Evolutionary conservation across 1,140 invertebrate species (phyloP), one percentile per base, ranked within the genome.

Genomic region (Tetramorium alpestre): DNA sequence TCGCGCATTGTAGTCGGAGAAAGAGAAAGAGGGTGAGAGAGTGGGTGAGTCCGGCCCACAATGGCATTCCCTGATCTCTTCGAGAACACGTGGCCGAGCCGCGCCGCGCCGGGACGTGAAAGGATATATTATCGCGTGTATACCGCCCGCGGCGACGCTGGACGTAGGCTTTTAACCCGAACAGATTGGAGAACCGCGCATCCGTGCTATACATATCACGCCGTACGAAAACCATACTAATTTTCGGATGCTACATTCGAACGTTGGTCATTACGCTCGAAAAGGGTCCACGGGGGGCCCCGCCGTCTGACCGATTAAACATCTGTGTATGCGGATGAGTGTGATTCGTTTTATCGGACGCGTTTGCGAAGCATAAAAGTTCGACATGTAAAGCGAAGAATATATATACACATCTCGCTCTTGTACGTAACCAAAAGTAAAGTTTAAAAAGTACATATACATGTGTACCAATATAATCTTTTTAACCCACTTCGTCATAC

Each of bases 111-210:
- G 76, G 82, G 60, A 60, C 49, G 60, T 82, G 72, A 78, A 88
- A 65, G 87, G 75, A 88, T 88, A 58, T 65, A 62, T 85, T 88
- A 77, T 58, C 75, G 86, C 41, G 56, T 33, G 60, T 65, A 85
- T 65, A 85, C 87, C 88, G 69, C 88, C 84, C 82, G 82, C 65
- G 33, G 88, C 60, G 88, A 70, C 22, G 54, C 81, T 84, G 80
- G 82, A 56, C 89, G 81, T 77, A 56, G 70, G 33, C 65, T 38
- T 54, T 76, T 60, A 60, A 49, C 58, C 11, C 72, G 58, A 88
- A 86, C 81, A 75, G 89, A 90, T 86, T 78, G 69, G 58, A 87
- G 51, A 82, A 73, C 80, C 80, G 78, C 62, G 67, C 54, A 56
- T 38, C 11, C 47, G 70, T 16, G 54, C 38, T 65, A 25, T 28